These are phyloP conservation scores for Calvadosia cruxmelitensis DNA, from an alignment of 30 jellyfish, hydroid and myxozoan genomes.

Conservation along the genomic window DNA sequence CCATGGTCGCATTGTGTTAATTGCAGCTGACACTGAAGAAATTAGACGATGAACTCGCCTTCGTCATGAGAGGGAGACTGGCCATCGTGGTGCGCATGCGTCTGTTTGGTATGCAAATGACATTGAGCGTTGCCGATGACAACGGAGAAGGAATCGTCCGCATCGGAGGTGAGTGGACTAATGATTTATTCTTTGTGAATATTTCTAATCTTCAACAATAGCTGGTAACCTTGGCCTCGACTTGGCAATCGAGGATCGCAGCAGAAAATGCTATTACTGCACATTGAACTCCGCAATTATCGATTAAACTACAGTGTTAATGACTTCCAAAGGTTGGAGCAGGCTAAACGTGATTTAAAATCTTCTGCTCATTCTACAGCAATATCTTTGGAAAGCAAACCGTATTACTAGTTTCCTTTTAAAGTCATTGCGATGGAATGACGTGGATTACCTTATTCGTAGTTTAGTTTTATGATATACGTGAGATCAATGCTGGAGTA, in stretches of 20 bases:
- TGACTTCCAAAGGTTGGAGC: too few relatives aligned
- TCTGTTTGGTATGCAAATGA: neutral
- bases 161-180: neutral
- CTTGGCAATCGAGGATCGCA: too few relatives aligned
- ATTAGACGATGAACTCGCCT: neutral
- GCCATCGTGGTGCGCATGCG: neutral
- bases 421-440: too few relatives aligned
- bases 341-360: neutral
- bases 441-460: too few relatives aligned
- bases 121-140: neutral
- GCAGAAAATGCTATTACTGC: too few relatives aligned
- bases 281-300: too few relatives aligned
- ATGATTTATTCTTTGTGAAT: neutral
- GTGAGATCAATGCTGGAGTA: too few relatives aligned
- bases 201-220: neutral
- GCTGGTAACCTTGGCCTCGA: too few relatives aligned
- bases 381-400: too few relatives aligned
- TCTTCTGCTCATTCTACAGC: neutral
- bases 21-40: neutral
- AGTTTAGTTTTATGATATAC: too few relatives aligned
- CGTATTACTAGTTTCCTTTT: too few relatives aligned
- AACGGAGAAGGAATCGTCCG: neutral
- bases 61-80: neutral
- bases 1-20: neutral
- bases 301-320: too few relatives aligned